Evolutionary conservation across 1,140 invertebrate genomes (phyloP).

Genomic region (Rhizoglyphus robini): DNA sequence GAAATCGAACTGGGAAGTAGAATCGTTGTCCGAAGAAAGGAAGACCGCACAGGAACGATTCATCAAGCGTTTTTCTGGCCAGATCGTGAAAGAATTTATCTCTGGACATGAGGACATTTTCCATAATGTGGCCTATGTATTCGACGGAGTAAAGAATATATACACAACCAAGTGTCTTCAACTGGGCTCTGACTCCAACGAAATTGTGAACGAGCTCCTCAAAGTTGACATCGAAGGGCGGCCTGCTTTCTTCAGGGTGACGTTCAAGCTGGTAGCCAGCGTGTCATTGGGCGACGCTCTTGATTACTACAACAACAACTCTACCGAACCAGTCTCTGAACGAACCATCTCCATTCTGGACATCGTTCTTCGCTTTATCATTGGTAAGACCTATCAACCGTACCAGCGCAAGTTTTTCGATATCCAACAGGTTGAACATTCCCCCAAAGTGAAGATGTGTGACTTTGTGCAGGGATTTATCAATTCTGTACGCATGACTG

Average conservation of each 20-base stretch:
- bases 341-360: background rate
- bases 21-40: background rate
- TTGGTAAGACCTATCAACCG: background rate
- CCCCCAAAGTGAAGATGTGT: background rate
- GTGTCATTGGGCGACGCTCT: background rate
- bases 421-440: background rate
- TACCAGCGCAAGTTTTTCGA: background rate
- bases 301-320: background rate
- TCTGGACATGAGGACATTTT: background rate
- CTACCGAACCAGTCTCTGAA: background rate
- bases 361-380: background rate
- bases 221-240: background rate
- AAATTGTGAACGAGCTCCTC: background rate
- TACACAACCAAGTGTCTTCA: background rate
- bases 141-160: background rate
- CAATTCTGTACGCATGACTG: background rate
- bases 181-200: background rate
- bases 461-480: background rate
- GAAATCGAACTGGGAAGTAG: background rate
- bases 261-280: background rate
- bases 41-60: background rate
- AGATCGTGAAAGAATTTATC: background rate
- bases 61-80: background rate
- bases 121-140: background rate
- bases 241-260: background rate